Conservation (phyloP, 2,797 vertebrate species). For the Arctocebus calabarensis region DNA sequence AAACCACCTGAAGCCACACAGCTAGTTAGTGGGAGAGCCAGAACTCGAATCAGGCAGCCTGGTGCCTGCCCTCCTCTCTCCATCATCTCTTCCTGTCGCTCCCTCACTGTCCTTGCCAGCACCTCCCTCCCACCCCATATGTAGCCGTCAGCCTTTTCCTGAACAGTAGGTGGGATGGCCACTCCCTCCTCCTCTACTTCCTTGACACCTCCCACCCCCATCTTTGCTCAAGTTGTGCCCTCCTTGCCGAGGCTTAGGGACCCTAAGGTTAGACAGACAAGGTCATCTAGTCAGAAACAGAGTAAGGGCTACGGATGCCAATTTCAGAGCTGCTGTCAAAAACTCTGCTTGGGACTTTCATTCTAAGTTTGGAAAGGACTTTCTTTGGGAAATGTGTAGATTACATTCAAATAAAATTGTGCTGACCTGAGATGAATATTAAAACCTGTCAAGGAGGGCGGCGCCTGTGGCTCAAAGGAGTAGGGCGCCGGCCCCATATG, state of each 20-base stretch:
- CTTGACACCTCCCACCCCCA: not conserved
- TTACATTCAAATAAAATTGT: not conserved
- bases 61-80: not conserved
- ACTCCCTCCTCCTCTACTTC: not conserved
- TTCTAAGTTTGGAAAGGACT: not conserved
- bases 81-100: not conserved
- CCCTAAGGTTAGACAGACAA: accelerated
- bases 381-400: accelerated
- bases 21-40: not conserved
- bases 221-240: not conserved
- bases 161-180: not conserved
- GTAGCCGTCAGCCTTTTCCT: too few relatives aligned
- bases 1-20: not conserved
- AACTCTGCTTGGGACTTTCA: not conserved
- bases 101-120: not conserved
- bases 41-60: not conserved
- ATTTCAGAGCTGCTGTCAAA: not conserved
- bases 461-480: too few relatives aligned
- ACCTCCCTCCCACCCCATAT: accelerated
- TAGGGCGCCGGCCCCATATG: too few relatives aligned
- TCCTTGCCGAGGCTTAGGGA: not conserved
- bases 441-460: not conserved
- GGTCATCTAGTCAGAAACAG: accelerated
- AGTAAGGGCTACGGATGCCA: accelerated
- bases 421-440: not conserved